Evolutionary conservation across 2,113 vertebrate genomes (phyloP).

Genomic region (Okapia johnstoni): DNA sequence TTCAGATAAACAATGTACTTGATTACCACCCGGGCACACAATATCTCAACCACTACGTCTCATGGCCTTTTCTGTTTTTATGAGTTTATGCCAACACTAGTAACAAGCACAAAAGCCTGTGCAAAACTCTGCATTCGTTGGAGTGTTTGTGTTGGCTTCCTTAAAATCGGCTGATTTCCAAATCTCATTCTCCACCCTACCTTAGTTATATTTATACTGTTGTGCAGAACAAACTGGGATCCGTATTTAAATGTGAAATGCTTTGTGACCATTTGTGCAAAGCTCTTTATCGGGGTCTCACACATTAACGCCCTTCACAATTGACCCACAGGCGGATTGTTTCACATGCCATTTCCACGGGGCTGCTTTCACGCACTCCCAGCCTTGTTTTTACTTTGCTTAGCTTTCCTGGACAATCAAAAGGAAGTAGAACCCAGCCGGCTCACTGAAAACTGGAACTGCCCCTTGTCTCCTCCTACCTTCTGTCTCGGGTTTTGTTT

Average conservation of each 20-base stretch:
- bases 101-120: conserved; percentile 71
- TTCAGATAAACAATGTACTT: conserved; percentile 49
- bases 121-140: conserved; percentile 59
- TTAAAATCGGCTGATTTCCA: conserved; percentile 73
- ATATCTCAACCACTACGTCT: not conserved
- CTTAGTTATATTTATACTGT: conserved; percentile 81
- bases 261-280: conserved; percentile 66
- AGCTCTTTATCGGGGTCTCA: conserved; percentile 68
- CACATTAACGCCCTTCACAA: conserved; percentile 67
- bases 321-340: conserved; percentile 36
- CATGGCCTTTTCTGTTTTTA: conserved; percentile 54
- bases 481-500: conserved; percentile 71
- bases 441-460: conserved; percentile 68
- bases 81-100: conserved; percentile 64
- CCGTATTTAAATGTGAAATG: conserved; percentile 69
- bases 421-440: conserved; percentile 73
- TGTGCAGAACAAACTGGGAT: conserved; percentile 71
- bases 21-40: conserved; percentile 18
- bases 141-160: conserved; percentile 82
- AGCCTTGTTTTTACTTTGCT: conserved; percentile 68
- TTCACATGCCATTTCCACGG: conserved; percentile 58
- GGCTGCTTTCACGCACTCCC: conserved; percentile 26
- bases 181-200: conserved; percentile 75
- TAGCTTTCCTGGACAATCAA: conserved; percentile 71
- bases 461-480: conserved; percentile 71